phyloP scores from a whole-genome alignment of 2,888 invertebrate species.

The Drosophila demipolita region DNA sequence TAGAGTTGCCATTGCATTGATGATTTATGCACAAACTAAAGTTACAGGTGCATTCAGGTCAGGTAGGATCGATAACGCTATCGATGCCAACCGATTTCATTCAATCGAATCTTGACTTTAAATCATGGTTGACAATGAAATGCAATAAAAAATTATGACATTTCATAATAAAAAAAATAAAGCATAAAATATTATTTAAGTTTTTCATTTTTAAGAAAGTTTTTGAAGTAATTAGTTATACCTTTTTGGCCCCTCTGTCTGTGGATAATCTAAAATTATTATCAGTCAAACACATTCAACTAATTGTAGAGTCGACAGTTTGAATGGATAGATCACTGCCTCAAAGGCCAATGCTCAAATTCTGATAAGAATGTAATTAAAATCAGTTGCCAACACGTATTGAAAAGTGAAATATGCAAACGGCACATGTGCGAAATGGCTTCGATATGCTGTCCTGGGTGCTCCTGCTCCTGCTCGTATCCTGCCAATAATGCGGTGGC shows the following conservation, averaged over 20 bases:
- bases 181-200: too few relatives aligned
- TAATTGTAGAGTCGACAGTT: conserved; percentile 33
- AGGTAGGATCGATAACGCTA: conserved; percentile 56
- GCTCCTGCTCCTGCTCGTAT: conserved; percentile 8
- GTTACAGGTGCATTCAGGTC: conserved; percentile 68
- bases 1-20: conserved; percentile 59
- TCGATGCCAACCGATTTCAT: conserved; percentile 43
- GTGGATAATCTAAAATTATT: neutral
- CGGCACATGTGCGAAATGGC: conserved; percentile 30
- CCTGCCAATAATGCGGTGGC: conserved; percentile 51
- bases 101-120: conserved; percentile 18
- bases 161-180: neutral
- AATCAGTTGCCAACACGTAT: conserved; percentile 37
- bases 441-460: neutral
- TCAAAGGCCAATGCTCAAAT: neutral
- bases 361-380: conserved; percentile 22
- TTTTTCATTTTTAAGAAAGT: neutral
- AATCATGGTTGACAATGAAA: neutral
- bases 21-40: conserved; percentile 68
- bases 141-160: neutral
- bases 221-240: neutral
- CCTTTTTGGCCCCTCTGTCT: neutral
- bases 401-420: conserved; percentile 33
- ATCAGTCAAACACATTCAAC: neutral
- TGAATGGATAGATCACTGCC: neutral